Evolutionary conservation across 2,888 invertebrate species (phyloP).

Genomic region (Thymelicus acteon): DNA sequence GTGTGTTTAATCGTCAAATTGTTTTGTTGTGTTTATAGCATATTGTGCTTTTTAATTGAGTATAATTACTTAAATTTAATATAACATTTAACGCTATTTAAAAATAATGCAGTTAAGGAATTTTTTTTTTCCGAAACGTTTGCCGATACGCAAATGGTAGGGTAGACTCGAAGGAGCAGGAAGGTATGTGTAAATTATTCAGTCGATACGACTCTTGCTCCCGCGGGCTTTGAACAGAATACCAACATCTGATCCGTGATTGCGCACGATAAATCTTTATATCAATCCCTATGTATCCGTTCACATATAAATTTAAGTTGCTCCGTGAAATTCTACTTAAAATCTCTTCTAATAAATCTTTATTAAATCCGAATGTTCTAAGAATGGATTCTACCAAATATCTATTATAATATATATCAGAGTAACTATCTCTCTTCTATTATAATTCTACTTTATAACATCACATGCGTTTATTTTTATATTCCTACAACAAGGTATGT

Average conservation of each 20-base stretch:
- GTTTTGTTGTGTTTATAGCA: too few relatives aligned
- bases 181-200: constrained; percentile 79
- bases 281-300: constrained; percentile 57
- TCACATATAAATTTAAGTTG: constrained; percentile 49
- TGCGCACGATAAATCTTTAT: constrained; percentile 74
- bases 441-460: too few relatives aligned
- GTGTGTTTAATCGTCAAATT: too few relatives aligned
- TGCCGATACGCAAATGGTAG: constrained; percentile 37
- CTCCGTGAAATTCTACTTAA: constrained; percentile 6
- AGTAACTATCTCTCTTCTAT: too few relatives aligned
- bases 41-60: too few relatives aligned
- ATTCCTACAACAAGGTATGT: too few relatives aligned
- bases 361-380: too few relatives aligned
- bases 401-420: too few relatives aligned
- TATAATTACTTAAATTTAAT: background rate
- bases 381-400: too few relatives aligned
- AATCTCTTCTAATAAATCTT: background rate
- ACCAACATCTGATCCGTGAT: constrained; percentile 81
- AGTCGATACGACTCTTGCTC: constrained; percentile 70
- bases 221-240: constrained; percentile 72
- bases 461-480: too few relatives aligned
- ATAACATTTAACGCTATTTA: constrained; percentile 5
- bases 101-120: constrained; percentile 11
- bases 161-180: constrained; percentile 50
- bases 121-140: constrained; percentile 55